Base-by-base conservation (phyloP, 2,888 invertebrate species). In the Tipula confusa region DNA sequence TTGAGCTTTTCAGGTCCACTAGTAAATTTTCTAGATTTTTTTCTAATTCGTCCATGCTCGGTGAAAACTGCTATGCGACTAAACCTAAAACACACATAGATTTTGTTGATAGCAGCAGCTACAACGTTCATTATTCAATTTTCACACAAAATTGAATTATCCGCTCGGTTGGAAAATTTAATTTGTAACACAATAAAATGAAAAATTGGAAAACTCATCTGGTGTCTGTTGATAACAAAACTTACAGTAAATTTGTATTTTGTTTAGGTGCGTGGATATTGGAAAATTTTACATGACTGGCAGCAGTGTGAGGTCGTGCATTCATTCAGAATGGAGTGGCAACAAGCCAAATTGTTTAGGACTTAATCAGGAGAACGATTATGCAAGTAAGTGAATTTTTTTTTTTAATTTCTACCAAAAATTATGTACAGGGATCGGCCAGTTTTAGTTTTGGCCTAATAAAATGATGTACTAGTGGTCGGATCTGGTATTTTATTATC, bases 201-300 rank as follows among this genome's bases (percentile, higher is more conserved):
- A 18, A 33, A 24, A 82, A 33, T 24, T 13, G 28, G 11, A 28
- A 82, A 38, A 28, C 13, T 28, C 82, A 82, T 33, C 33, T 82
- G 82, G 15, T 82, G 28, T 29, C 38, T 29, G n/a, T 29, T 80
- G 80, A 80, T 80, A 80, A 80, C 64, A 29, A 29, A 80, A 36
- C 24, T 7, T 15, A 83, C 83, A 83, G 81, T 82, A 80, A 80
- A 80, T 83, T 79, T 84, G 83, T 29, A 15, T 80, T 43, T 82
- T 84, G 83, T 83, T 38, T 86, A 93, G 96, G 86, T 96, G 96
- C 87, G 91, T 92, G 33, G 96, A 96, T 87, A 96, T 96, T 83
- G 96, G 96, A n/a, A 96, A 96, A 89, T 96, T 93, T 87, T 93
- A 93, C 0, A 92, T 96, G 92, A 92, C 92, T n/a, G 96, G 96